phyloP scores from a whole-genome alignment of 1,140 invertebrate species.

The Aethina tumida region DNA sequence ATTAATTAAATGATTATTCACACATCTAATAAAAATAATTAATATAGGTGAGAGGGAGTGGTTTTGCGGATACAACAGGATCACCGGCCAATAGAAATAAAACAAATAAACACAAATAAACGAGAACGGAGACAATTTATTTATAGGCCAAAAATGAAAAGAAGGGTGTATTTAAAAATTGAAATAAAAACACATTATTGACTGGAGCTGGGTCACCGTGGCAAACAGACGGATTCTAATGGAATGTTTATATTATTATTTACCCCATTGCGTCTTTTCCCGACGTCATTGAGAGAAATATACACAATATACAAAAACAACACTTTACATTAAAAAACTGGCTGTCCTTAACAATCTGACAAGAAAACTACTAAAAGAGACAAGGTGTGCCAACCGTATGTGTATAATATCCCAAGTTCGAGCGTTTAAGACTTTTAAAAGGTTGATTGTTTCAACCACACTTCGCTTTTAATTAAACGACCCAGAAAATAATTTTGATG shows the following conservation, averaged over 20 bases:
- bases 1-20: too few species aligned
- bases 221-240: slow-evolving; percentile 4
- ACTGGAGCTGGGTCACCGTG: background rate
- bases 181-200: background rate
- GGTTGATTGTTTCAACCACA: too few species aligned
- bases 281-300: slow-evolving; percentile 46
- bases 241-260: slow-evolving; percentile 24
- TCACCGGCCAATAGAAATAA: background rate
- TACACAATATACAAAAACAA: slow-evolving; percentile 8
- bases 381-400: too few species aligned
- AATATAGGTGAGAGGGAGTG: too few species aligned
- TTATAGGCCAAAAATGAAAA: background rate
- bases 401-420: too few species aligned
- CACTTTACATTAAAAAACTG: slow-evolving; percentile 6
- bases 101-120: background rate
- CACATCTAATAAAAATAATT: too few species aligned
- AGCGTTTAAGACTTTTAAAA: too few species aligned
- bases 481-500: too few species aligned
- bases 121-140: background rate
- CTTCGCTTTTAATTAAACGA: too few species aligned
- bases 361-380: background rate
- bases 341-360: slow-evolving; percentile 1
- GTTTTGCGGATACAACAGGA: too few species aligned
- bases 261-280: slow-evolving; percentile 55
- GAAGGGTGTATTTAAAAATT: background rate